phyloP scores from a whole-genome alignment of 2,113 vertebrate genomes.

The Taurulus bubalis region DNA sequence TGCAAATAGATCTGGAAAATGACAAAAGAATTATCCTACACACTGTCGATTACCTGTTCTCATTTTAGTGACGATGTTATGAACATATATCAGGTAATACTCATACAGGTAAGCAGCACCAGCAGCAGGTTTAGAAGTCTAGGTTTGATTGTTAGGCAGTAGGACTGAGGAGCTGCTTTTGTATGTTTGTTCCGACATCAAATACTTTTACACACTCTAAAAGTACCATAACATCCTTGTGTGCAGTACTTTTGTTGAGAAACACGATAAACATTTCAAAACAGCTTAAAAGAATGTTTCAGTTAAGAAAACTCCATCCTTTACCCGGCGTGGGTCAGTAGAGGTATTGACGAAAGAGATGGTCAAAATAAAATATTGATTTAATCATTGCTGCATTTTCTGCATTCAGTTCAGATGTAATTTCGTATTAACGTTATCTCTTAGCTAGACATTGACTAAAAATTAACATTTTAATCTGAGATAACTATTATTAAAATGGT shows the following conservation, averaged over 20 bases:
- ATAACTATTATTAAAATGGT: not conserved
- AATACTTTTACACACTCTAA: not conserved
- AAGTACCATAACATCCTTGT: not conserved
- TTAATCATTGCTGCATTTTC: not conserved
- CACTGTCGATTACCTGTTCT: not conserved
- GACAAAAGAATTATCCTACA: not conserved
- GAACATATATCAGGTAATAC: not conserved
- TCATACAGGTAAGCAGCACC: not conserved
- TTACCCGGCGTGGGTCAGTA: not conserved
- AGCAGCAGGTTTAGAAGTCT: too few relatives aligned
- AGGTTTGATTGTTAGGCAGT: not conserved
- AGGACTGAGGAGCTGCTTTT: not conserved
- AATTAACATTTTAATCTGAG: not conserved
- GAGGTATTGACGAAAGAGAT: not conserved
- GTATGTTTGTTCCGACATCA: not conserved
- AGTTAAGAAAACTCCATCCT: not conserved
- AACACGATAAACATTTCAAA: not conserved
- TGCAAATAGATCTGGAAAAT: not conserved
- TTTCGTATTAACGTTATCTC: not conserved
- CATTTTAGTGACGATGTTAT: not conserved
- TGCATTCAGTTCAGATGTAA: not conserved
- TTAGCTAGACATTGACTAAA: not conserved
- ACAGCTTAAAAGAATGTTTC: not conserved
- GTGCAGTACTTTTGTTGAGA: not conserved
- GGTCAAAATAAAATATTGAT: not conserved